These are phyloP conservation scores for Antheraea mylitta DNA, from an alignment of 1,140 invertebrate species.

Conservation along the genomic window DNA sequence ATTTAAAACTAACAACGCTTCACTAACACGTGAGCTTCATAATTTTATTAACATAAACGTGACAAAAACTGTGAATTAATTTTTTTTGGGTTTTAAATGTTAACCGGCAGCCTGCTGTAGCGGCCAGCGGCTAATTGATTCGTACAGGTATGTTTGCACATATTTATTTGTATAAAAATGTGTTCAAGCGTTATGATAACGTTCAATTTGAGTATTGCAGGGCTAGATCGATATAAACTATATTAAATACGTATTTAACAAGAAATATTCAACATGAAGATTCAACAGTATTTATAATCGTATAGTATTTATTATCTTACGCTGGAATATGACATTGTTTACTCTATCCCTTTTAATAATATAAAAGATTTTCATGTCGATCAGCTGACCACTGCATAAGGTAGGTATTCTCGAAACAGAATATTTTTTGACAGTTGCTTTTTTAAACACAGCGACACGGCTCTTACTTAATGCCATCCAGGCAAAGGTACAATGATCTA, in stretches of 20 bases:
- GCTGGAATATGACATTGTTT: too few species aligned
- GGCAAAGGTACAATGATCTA: neutral
- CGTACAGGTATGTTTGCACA: conserved; percentile 48
- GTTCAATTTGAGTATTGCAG: neutral
- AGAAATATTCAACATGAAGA: neutral
- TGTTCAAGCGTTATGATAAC: neutral
- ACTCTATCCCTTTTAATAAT: too few species aligned
- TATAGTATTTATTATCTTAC: too few species aligned
- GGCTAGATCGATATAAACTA: neutral
- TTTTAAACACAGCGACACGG: conserved; percentile 27
- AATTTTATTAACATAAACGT: conserved; percentile 45
- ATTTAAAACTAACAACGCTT: conserved; percentile 45
- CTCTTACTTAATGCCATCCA: conserved; percentile 22
- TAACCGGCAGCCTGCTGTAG: conserved; percentile 35
- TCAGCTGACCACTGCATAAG: conserved; percentile 20
- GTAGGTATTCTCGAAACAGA: neutral
- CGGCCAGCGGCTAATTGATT: conserved; percentile 29
- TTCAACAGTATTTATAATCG: too few species aligned
- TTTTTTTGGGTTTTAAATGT: conserved; percentile 44
- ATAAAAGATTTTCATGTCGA: neutral
- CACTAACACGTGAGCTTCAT: conserved; percentile 56
- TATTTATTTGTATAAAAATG: neutral
- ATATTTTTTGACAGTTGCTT: conserved; percentile 30
- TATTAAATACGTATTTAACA: conserved; percentile 6
- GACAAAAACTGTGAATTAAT: conserved; percentile 51